Evolutionary conservation across 2,888 invertebrate species (phyloP), one percentile per base, ranked within the genome.

Genomic region (Caenorhabditis sulstoni): DNA sequence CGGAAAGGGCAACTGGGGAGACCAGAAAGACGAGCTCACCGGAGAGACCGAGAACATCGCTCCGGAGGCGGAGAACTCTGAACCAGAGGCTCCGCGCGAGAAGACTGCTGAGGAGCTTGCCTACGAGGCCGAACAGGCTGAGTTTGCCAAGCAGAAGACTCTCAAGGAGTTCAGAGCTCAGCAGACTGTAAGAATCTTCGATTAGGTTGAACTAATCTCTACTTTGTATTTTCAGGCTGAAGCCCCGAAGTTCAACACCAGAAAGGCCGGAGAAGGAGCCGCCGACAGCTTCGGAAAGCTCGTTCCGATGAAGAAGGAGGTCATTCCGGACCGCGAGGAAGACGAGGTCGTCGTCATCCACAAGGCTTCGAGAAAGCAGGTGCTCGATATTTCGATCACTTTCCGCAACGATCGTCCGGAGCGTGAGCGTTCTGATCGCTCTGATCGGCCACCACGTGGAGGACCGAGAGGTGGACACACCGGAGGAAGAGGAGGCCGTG

Each of bases 1-100:
- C 87, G 92, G 92, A 64, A 86, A 83, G 74, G 88, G 87, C 71
- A 89, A 89, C 85, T 89, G 89, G 89, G 89, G 89, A 80, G 85
- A 85, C 57, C 79, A 83, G 52, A 81, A 85, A 79, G 88, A 88
- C 59, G 87, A 88, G 81, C 73, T 88, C 44, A 81, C 79, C 44
- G 88, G 83, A 37, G 87, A 87, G 55, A 86, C 86, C 58, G 87
- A 85, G 52, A 76, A 78, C 62, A 71, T 79, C 50, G 80, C 77
- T 68, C 76, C 74, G 41, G 83, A 83, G 52, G 73, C 57, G 23
- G 74, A 77, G 68, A 70, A 67, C 35, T 66, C 62, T 14, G 83
- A 83, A 78, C 71, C 79, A 68, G 74, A 81, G 75, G 75, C 68
- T 61, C 84, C 85, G 62, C 82, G 85, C 39, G 87, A 87, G 81